Evolutionary conservation across 2,797 vertebrate genomes (phyloP).

Genomic region (Cebuella pygmaea): DNA sequence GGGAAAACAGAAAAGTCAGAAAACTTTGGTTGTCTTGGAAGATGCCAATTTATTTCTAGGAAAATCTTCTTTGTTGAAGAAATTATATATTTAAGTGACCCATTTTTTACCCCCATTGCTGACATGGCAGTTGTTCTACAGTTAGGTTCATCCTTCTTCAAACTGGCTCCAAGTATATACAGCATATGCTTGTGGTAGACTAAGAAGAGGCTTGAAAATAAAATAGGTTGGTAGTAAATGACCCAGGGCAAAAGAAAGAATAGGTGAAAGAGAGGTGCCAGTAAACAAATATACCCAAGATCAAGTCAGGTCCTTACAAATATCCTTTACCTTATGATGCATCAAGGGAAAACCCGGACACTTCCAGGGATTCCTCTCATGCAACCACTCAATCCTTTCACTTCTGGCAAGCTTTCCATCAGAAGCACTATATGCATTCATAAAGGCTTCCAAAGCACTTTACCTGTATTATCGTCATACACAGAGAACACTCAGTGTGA

Average conservation of each 20-base stretch:
- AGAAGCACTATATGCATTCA: not conserved
- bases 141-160: not conserved
- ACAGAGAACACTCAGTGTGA: not conserved
- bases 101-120: not conserved
- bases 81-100: slow-evolving; percentile 39
- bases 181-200: not conserved
- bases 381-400: not conserved
- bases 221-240: not conserved
- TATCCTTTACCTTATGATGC: slow-evolving; percentile 5
- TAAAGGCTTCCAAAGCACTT: not conserved
- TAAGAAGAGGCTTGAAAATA: not conserved
- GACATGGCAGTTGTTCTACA: not conserved
- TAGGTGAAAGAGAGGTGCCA: not conserved
- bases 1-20: slow-evolving; percentile 12
- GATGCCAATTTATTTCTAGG: not conserved
- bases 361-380: not conserved
- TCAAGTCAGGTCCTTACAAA: not conserved
- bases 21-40: slow-evolving; percentile 20
- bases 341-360: not conserved
- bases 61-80: slow-evolving; percentile 12
- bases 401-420: not conserved
- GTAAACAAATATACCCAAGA: not conserved
- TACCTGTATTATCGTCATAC: not conserved
- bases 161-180: not conserved
- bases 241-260: not conserved